Evolutionary conservation across 1,140 invertebrate genomes (phyloP).

Genomic region (Himalopsyche phryganea): DNA sequence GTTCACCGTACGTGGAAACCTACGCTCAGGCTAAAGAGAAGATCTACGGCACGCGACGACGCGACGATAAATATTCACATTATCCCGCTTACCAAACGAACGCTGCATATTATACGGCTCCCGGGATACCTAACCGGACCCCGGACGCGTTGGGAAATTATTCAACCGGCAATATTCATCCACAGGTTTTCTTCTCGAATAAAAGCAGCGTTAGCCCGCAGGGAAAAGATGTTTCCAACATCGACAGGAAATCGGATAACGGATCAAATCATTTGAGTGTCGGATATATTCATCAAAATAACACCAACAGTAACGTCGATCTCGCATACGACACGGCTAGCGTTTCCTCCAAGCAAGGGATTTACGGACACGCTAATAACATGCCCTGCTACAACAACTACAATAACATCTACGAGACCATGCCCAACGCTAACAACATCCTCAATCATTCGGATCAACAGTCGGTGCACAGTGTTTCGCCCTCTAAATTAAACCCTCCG

Average conservation of each 20-base stretch:
- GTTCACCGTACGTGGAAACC: slow-evolving; percentile 42
- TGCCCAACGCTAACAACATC: slow-evolving; percentile 14
- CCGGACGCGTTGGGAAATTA: slow-evolving; percentile 1
- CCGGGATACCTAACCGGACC: not conserved
- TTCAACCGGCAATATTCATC: slow-evolving; percentile 6
- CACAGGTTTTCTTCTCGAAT: slow-evolving; percentile 7
- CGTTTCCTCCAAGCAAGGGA: slow-evolving; percentile 24
- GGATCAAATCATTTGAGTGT: slow-evolving; percentile 1
- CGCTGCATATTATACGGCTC: slow-evolving; percentile 33
- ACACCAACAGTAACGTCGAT: slow-evolving; percentile 14
- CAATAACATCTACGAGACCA: slow-evolving; percentile 24
- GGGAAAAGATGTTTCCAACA: not conserved
- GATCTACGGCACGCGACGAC: slow-evolving; percentile 44
- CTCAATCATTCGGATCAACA: slow-evolving; percentile 8
- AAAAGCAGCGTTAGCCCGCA: not conserved
- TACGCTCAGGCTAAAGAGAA: slow-evolving; percentile 47
- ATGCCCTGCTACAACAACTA: slow-evolving; percentile 13
- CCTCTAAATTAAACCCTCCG: slow-evolving; percentile 47
- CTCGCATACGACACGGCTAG: slow-evolving; percentile 18
- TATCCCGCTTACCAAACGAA: slow-evolving; percentile 40
- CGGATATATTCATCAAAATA: slow-evolving; percentile 15
- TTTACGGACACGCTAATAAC: slow-evolving; percentile 13
- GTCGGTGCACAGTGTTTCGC: slow-evolving; percentile 27
- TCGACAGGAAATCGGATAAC: not conserved
- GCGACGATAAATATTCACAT: slow-evolving; percentile 47